A percentile compares a stretch with the other conserved stretches of the same genome.
These are phyloP conservation scores for Menura novaehollandiae DNA, from an alignment of 2,113 vertebrate genomes.

Conservation along the genomic window DNA sequence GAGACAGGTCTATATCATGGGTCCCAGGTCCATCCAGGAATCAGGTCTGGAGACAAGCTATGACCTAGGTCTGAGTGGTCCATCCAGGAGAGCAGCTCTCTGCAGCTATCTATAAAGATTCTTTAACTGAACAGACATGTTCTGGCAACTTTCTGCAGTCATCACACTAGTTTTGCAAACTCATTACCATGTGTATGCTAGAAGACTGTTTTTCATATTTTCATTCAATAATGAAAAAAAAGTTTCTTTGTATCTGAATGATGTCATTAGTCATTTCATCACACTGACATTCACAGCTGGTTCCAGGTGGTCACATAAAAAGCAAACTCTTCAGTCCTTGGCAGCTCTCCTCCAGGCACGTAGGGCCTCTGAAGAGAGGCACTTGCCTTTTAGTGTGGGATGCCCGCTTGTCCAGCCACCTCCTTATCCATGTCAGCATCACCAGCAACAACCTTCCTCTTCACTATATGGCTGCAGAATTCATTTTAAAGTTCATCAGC, in stretches of 20 bases:
- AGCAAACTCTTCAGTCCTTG: background rate
- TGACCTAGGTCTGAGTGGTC: background rate
- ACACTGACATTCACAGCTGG: background rate
- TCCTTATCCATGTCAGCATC: background rate
- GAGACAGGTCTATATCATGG: background rate
- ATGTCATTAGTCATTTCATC: background rate
- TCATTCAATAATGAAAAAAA: background rate
- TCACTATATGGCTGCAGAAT: background rate
- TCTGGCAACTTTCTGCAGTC: background rate
- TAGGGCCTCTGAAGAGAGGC: background rate
- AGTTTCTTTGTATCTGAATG: background rate
- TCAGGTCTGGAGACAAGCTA: background rate
- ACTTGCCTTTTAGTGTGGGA: background rate
- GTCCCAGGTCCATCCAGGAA: background rate
- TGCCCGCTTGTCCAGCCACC: background rate
- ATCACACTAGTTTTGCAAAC: background rate
- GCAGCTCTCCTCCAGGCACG: background rate
- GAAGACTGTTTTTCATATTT: background rate
- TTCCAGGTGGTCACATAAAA: background rate
- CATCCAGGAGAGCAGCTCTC: background rate
- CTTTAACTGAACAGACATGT: background rate
- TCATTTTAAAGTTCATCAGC: background rate
- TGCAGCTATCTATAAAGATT: background rate
- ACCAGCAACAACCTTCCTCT: background rate
- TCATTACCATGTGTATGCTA: background rate